Percentiles rank a stretch among this genome's conserved stretches.
phyloP scores from a whole-genome alignment of 2,888 invertebrate species.

The Caenorhabditis sp. region DNA sequence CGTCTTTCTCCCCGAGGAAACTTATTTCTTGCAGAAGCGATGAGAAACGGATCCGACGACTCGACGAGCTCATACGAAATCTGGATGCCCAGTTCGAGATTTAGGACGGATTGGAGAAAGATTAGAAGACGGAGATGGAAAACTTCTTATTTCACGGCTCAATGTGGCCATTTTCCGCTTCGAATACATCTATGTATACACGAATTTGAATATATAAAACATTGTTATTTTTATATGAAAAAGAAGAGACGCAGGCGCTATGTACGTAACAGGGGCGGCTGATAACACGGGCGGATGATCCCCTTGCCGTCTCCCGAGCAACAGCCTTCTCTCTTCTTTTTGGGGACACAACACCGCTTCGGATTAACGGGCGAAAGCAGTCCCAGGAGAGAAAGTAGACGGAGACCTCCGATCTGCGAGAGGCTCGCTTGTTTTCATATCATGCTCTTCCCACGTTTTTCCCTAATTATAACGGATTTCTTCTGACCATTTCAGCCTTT shows the following conservation, averaged over 20 bases:
- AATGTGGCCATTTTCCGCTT: not conserved
- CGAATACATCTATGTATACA: constrained; percentile 1
- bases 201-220: constrained; percentile 13
- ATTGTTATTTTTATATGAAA: not conserved
- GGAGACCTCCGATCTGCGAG: too few species aligned
- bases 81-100: constrained; percentile 30
- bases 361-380: too few species aligned
- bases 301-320: not conserved
- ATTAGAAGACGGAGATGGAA: not conserved
- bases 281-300: constrained; percentile 12
- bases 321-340: not conserved
- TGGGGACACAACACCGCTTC: too few species aligned
- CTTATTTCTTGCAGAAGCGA: constrained; percentile 17
- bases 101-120: not conserved
- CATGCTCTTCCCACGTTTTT: too few species aligned
- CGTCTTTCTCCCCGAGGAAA: not conserved
- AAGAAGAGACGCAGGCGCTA: not conserved
- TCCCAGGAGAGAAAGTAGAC: too few species aligned
- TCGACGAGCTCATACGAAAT: constrained; percentile 28
- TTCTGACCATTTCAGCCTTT: too few species aligned
- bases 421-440: too few species aligned
- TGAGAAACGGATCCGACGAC: constrained; percentile 19
- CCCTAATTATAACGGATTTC: too few species aligned
- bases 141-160: constrained; percentile 11
- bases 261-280: too few species aligned